Percentiles rank a stretch among this genome's conserved stretches.
Evolutionary conservation across 2,797 vertebrate genomes (phyloP).

Genomic region (Sardinella longiceps): DNA sequence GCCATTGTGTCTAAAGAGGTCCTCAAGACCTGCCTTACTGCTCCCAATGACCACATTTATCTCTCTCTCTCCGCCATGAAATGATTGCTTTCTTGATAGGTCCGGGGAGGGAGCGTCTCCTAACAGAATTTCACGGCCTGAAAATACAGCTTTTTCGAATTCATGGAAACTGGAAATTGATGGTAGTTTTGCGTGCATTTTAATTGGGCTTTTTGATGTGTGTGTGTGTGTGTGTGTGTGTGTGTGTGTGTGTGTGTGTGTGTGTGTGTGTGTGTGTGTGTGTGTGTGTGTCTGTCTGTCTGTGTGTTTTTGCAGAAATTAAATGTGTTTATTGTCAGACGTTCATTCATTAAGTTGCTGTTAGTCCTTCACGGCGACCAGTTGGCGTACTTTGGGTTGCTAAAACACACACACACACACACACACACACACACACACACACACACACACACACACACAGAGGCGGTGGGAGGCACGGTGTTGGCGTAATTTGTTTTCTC

Average conservation of each 20-base stretch:
- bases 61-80: not conserved
- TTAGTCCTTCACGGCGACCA: not conserved
- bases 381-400: not conserved
- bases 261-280: no score
- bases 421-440: no score
- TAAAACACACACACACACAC: no score
- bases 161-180: not conserved
- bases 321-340: not conserved
- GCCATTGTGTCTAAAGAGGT: not conserved
- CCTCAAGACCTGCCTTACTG: not conserved
- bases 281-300: no score
- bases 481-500: not conserved
- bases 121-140: not conserved
- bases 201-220: not conserved
- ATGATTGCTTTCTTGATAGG: conserved; percentile 6
- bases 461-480: not conserved
- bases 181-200: not conserved
- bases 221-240: no score
- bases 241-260: no score
- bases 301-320: not conserved
- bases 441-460: no score
- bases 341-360: not conserved
- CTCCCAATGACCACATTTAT: not conserved
- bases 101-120: not conserved
- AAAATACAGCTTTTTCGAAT: not conserved